phyloP scores from a whole-genome alignment of 2,113 vertebrate genomes.

The Suncus etruscus region DNA sequence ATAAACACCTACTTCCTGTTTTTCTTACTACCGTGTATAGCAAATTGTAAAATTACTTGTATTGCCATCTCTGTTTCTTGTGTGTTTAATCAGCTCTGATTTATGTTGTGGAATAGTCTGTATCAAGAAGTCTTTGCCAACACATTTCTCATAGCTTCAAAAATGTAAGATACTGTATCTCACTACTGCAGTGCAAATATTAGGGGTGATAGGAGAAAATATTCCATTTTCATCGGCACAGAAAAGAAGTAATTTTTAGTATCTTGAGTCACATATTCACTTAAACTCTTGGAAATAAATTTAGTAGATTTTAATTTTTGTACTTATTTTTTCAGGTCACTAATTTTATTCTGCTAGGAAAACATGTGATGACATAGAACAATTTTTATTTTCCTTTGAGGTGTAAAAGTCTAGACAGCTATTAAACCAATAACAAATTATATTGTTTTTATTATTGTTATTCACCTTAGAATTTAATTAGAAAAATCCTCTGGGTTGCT shows the following conservation, averaged over 20 bases:
- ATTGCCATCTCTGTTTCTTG: slow-evolving; percentile 81
- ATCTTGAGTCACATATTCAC: slow-evolving; percentile 44
- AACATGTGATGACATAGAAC: background rate
- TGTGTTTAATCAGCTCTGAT: slow-evolving; percentile 76
- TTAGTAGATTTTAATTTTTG: slow-evolving; percentile 48
- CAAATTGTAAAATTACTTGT: slow-evolving; percentile 86
- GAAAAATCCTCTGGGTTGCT: background rate
- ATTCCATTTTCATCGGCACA: slow-evolving; percentile 74
- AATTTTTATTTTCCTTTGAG: slow-evolving; percentile 53
- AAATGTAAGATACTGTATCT: slow-evolving; percentile 80
- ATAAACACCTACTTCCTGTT: slow-evolving; percentile 91
- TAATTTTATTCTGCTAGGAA: slow-evolving; percentile 63
- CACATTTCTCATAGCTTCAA: slow-evolving; percentile 82
- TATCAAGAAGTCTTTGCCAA: slow-evolving; percentile 75
- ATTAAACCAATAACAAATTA: background rate
- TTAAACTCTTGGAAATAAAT: slow-evolving; percentile 67
- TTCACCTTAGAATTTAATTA: background rate
- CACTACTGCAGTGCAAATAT: slow-evolving; percentile 51
- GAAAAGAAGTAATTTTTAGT: slow-evolving; percentile 66
- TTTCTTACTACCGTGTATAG: slow-evolving; percentile 89
- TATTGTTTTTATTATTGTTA: background rate
- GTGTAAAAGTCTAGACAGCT: background rate
- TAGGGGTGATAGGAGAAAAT: slow-evolving; percentile 64
- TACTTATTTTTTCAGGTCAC: slow-evolving; percentile 23
- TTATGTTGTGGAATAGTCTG: slow-evolving; percentile 76